Evolutionary conservation across 1,140 invertebrate species (phyloP).

Genomic region (Homalodisca vitripennis): DNA sequence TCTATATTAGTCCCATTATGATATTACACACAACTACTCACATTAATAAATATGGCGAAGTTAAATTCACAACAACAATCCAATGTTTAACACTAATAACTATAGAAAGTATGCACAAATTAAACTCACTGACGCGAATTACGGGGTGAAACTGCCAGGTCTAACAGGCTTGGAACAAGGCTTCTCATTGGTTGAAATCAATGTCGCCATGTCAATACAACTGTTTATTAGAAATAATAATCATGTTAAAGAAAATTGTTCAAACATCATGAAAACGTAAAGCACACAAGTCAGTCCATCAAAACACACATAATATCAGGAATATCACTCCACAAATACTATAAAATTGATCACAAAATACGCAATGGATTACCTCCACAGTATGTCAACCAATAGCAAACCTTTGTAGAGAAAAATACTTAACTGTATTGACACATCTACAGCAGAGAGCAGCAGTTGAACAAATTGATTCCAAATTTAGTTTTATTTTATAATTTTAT

Average conservation of each 20-base stretch:
- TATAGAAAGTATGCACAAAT: neutral
- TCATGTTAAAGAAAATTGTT: neutral
- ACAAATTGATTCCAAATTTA: neutral
- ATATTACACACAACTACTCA: neutral
- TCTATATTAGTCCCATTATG: neutral
- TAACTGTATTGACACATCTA: slow-evolving; percentile 24
- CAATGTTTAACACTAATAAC: neutral
- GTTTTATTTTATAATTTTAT: neutral
- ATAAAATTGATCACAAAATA: neutral
- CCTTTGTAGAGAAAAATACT: slow-evolving; percentile 17
- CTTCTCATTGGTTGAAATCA: slow-evolving; percentile 35
- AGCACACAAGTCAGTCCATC: too few relatives aligned
- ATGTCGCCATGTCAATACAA: slow-evolving; percentile 34
- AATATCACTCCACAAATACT: neutral
- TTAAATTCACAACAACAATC: neutral
- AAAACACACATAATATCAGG: too few relatives aligned
- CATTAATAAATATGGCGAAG: neutral
- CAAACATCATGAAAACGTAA: too few relatives aligned
- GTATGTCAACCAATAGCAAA: neutral
- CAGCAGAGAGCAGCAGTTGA: slow-evolving; percentile 7
- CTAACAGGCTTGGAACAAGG: slow-evolving; percentile 31
- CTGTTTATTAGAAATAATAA: slow-evolving; percentile 15
- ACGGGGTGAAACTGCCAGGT: slow-evolving; percentile 30
- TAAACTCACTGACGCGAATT: slow-evolving; percentile 33
- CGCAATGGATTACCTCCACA: neutral